Evolutionary conservation across 2,888 invertebrate genomes (phyloP), one percentile per base, ranked within the genome.

Genomic region (Campopleginae sp.): DNA sequence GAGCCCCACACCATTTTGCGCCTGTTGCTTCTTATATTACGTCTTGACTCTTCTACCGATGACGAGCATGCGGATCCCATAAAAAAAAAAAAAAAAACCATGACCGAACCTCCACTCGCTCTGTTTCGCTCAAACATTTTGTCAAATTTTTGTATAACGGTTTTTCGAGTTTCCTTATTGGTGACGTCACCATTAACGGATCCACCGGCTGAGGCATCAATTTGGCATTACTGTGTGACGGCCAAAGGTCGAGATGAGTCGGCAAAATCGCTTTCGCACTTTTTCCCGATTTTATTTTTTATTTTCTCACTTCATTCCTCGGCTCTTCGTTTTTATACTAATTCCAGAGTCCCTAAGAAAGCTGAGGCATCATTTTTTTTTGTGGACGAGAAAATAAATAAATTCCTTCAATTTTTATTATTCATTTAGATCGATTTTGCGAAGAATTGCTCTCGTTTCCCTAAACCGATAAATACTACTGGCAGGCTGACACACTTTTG

Each of bases 11-110:
- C 78, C 12, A 58, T 68, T 85, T 78, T 79, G 78, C 65, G 80
- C 79, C 74, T 70, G 81, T 82, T 84, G 75, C 75, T 72, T 79
- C 77, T 81, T 82, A 71, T 79, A 76, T 86, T 80, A 80, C 80
- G 86, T 82, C 76, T 85, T 19, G 65, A 70, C 75, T 63, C 61
- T 68, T 65, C 31, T 54, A 66, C 44, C 84, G 58, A 74, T 78
- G 42, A 38, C 63, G 80, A 80, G 38, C 80, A 74, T 76, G 76
- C 76, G 61, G 74, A 51, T 78, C 76, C 54, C 76, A 54, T 42
- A 71, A 27, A 77, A 75, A 38, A 38, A 66, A 54, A 33, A 71
- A 27, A 77, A 75, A 38, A 38, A 66, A 80, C 46, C 58, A 12
- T 68, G 23, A 48, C 58, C 63, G 65, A 19, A 38, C 38, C n/a